A percentile compares a stretch with the other conserved stretches of the same genome.
Evolutionary conservation across 2,888 invertebrate genomes (phyloP).

Genomic region (Buathra laborator): DNA sequence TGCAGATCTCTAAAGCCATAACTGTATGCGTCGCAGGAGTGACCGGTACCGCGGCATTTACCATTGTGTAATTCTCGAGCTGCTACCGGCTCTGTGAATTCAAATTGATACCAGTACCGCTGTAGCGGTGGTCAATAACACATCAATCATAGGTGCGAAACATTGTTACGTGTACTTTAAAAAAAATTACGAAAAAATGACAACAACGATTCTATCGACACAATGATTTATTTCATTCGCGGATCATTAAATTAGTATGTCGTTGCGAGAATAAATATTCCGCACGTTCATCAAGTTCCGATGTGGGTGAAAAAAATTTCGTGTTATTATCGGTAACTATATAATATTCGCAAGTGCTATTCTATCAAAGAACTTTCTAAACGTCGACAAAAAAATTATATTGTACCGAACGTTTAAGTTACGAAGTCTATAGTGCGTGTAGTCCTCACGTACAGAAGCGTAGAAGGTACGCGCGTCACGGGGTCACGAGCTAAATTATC

Average conservation of each 20-base stretch:
- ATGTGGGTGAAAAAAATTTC: not conserved
- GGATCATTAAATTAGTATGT: constrained; percentile 8
- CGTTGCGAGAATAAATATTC: not conserved
- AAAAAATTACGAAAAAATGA: not conserved
- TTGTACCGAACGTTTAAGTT: constrained; percentile 4
- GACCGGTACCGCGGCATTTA: not conserved
- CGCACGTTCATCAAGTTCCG: not conserved
- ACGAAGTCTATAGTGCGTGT: constrained; percentile 17
- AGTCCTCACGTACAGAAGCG: not conserved
- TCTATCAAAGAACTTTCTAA: constrained; percentile 17
- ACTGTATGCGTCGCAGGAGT: not conserved
- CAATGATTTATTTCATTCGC: constrained; percentile 26
- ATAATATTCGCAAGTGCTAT: not conserved
- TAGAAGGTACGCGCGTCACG: constrained; percentile 16
- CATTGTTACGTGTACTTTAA: not conserved
- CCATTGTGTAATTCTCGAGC: constrained; percentile 35
- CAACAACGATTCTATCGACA: not conserved
- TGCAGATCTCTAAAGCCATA: not conserved
- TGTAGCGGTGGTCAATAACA: constrained; percentile 14
- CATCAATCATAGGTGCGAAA: constrained; percentile 26
- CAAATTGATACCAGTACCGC: not conserved
- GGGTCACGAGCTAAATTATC: constrained; percentile 36
- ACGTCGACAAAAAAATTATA: constrained; percentile 7
- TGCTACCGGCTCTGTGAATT: not conserved
- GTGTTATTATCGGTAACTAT: not conserved